Base-by-base conservation (phyloP, 1,140 invertebrate species). In the Hylaeus anthracinus region DNA sequence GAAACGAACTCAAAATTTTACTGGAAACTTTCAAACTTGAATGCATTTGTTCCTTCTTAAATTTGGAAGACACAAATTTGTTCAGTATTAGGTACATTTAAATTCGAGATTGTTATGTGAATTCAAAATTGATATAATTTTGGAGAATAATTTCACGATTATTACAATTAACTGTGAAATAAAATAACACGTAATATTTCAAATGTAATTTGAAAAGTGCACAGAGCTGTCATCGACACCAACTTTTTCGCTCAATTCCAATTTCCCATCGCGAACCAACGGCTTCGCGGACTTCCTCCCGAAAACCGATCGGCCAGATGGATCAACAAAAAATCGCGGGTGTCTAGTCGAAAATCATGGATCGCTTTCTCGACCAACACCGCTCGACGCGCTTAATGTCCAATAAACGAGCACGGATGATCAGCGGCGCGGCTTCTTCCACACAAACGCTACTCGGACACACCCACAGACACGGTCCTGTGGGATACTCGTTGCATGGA, bases 341-440 rank as follows among this genome's bases (percentile, higher is more conserved):
- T 41, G 39, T 14, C 10, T 56, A 10, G 48, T 63, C 9, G 60
- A 48, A 56, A 9, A 56, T 48, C 45, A 55, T 26, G 51, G 70
- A 43, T 73, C 37, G 61, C 14, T 73, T 79, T 65, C 70, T 73
- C 53, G 14, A 56, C 26, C 51, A 9, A 41, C 51, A n/a, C 70
- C n/a, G 70, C 15, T 10, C 51, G 51, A 10, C 41, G 12, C 70
- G 71, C 48, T 73, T 79, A 73, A 79, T 79, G 53, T 12, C 26
- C 70, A 58, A 79, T 79, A 79, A 79, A 79, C 71, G 61, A 65
- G 51, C 12, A 5, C 61, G 64, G 77, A 79, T 79, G 71, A 79
- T 79, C 70, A 39, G 53, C 61, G 9, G 37, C 56, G 72, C 51
- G 77, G 77, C 61, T 79, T 79, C 75, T 63, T 63, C 66, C 55